Evolutionary conservation across 2,888 invertebrate species (phyloP), one percentile per base, ranked within the genome.

Genomic region (Leptogaster cylindrica): DNA sequence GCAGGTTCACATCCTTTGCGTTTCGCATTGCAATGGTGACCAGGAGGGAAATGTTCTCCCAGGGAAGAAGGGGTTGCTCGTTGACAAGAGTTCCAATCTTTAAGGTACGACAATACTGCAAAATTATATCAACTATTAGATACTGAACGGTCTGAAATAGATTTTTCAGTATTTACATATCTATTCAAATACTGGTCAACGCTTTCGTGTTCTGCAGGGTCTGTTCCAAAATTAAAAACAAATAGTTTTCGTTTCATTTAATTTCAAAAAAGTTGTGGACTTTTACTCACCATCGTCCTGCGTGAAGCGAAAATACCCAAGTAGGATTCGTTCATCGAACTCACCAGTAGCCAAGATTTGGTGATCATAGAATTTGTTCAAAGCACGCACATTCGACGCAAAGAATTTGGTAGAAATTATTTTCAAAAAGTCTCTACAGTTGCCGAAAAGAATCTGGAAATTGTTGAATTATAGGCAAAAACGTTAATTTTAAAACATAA

Each of bases 261-360:
- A 10, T 7, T n/a, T 6, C 16, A n/a, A n/a, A 6, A 8, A 8
- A 1, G 39, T 6, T 31, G 18, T n/a, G 18, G 18, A 7, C 8
- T 20, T 7, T 20, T n/a, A 3, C 36, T 44, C 52, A 65, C 65
- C 65, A 8, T 16, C 44, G 28, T 6, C 44, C 28, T 44, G 51
- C 20, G 16, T 51, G n/a, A 65, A 65, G 18, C 48, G 12, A n/a
- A 14, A 36, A 81, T 88, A 85, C 85, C 92, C 91, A 75, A 96
- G 85, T 82, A 98, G 94, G 80, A 98, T 93, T 76, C 97, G 87
- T 81, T 99, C 98, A 80, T 99, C 98, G 80, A 98, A 93, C 80
- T 97, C 95, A 1, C 97, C 96, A 69, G 91, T 90, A 78, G 89
- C 93, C 36, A 96, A 83, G 20, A 97, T 91, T 80, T 91, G 93